These are phyloP conservation scores for Cheirogaleus major DNA, from an alignment of 2,797 vertebrate species.

Conservation along the genomic window DNA sequence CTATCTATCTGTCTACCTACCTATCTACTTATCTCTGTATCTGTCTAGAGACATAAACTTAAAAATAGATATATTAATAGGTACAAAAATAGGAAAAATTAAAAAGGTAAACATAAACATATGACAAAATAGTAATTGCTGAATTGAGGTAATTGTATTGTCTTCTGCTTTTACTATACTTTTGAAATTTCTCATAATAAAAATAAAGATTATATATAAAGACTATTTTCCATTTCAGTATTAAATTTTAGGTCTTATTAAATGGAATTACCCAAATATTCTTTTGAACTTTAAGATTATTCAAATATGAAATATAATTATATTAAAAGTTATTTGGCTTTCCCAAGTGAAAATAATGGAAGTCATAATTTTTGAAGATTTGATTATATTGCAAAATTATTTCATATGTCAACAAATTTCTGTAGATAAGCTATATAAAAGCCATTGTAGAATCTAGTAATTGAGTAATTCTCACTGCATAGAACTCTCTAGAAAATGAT, in stretches of 20 bases:
- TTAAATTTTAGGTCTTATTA: neutral
- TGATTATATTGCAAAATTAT: neutral
- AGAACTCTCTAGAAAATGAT: neutral
- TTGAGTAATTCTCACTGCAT: neutral
- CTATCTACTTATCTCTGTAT: neutral
- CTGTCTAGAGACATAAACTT: neutral
- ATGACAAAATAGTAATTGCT: neutral
- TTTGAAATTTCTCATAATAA: neutral
- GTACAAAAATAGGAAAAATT: neutral
- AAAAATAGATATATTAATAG: neutral
- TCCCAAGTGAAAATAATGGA: neutral
- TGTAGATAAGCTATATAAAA: neutral
- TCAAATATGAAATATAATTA: neutral
- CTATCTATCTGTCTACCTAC: neutral
- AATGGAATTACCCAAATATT: neutral
- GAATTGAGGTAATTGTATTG: neutral
- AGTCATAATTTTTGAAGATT: neutral
- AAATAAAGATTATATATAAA: neutral
- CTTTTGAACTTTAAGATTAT: neutral
- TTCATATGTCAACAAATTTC: neutral
- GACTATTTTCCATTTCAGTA: neutral
- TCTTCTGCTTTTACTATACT: neutral
- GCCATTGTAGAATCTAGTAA: neutral
- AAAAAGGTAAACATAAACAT: neutral
- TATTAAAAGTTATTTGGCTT: neutral